phyloP scores from a whole-genome alignment of 2,888 invertebrate genomes.

The Loripinus fragilis region DNA sequence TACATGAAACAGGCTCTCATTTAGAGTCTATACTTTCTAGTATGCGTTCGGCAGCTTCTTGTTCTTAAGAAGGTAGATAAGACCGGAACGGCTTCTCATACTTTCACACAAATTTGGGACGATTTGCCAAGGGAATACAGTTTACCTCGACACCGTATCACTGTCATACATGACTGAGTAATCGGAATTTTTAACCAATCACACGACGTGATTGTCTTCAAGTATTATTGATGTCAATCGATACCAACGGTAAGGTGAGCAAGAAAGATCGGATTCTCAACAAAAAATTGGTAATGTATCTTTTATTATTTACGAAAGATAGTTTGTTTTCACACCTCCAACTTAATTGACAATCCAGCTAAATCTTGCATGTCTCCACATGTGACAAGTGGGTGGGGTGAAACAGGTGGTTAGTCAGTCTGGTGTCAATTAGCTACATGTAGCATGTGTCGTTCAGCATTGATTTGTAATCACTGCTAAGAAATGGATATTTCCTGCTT shows the following conservation, averaged over 20 bases:
- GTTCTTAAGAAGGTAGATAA: too few relatives aligned
- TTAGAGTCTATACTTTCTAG: too few relatives aligned
- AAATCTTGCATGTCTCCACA: background rate
- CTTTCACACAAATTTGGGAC: background rate
- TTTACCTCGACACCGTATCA: conserved; percentile 17
- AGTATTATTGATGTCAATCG: background rate
- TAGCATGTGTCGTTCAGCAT: too few relatives aligned
- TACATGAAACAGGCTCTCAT: too few relatives aligned
- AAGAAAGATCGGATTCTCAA: background rate
- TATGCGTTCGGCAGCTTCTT: too few relatives aligned
- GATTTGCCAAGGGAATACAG: background rate
- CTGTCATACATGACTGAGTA: conserved; percentile 29
- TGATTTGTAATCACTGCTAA: too few relatives aligned
- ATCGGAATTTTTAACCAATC: conserved; percentile 23
- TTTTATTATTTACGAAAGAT: background rate
- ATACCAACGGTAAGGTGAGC: background rate
- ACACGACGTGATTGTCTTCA: conserved; percentile 8
- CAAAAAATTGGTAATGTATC: background rate
- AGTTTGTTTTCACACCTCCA: too few relatives aligned
- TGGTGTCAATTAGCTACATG: too few relatives aligned
- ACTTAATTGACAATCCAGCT: background rate
- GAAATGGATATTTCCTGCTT: too few relatives aligned
- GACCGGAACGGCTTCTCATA: too few relatives aligned
- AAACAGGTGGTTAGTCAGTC: background rate
- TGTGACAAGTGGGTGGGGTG: conserved; percentile 13